Percentiles rank a stretch among this genome's conserved stretches.
phyloP scores from a whole-genome alignment of 2,113 vertebrate genomes.

The Pan paniscus region DNA sequence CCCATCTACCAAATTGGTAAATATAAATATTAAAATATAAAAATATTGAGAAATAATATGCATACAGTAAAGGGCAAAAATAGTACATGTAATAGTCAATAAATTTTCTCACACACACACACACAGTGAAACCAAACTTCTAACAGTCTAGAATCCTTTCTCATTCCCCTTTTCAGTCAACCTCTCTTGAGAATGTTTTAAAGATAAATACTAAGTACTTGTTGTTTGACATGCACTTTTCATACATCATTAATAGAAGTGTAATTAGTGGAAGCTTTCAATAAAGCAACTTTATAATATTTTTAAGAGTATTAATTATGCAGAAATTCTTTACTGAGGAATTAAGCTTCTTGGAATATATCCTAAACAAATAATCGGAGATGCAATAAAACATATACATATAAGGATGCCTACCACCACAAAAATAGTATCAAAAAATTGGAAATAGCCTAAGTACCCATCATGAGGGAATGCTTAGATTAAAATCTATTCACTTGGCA shows the following conservation, averaged over 20 bases:
- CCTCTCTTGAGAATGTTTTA: neutral
- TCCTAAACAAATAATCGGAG: neutral
- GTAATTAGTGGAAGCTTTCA: neutral
- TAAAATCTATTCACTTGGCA: neutral
- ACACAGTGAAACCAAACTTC: neutral
- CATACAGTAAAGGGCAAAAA: neutral
- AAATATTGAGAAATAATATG: neutral
- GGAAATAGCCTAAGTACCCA: neutral
- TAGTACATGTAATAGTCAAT: neutral
- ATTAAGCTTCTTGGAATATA: neutral
- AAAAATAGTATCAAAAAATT: neutral
- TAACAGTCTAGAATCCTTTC: neutral
- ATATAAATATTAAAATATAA: neutral
- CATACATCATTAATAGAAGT: neutral
- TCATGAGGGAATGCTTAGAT: neutral
- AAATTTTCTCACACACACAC: neutral
- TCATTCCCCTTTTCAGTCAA: neutral
- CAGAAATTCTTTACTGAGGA: neutral
- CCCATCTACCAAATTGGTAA: neutral
- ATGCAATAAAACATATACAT: slow-evolving; percentile 8
- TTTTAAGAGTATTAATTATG: neutral
- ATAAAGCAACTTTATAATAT: neutral
- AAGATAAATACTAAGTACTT: neutral
- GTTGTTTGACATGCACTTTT: neutral
- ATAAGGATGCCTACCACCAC: neutral